Conservation (phyloP, 2,888 invertebrate species). For the Ectropis crepuscularia region DNA sequence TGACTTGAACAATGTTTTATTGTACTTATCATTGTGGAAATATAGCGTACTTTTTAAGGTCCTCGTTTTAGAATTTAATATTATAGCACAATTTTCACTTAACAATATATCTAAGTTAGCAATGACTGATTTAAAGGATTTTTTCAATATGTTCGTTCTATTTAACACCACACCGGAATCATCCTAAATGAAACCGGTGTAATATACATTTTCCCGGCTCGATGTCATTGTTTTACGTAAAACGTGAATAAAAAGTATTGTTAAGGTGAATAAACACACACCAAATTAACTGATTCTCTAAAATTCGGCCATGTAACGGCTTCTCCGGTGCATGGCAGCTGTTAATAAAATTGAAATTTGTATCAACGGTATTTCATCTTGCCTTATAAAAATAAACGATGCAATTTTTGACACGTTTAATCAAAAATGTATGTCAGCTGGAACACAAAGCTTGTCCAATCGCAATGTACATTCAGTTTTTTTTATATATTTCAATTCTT, state of each 20-base stretch:
- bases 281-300: slow-evolving; percentile 37
- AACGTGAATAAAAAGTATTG: slow-evolving; percentile 29
- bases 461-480: too few relatives aligned
- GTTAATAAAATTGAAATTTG: slow-evolving; percentile 13
- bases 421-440: slow-evolving; percentile 13
- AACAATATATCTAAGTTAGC: too few relatives aligned
- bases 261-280: slow-evolving; percentile 37
- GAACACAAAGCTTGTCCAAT: background rate
- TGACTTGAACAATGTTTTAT: slow-evolving; percentile 15
- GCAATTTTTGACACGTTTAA: slow-evolving; percentile 9
- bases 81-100: too few relatives aligned
- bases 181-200: slow-evolving; percentile 16
- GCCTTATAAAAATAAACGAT: slow-evolving; percentile 19
- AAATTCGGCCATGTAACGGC: slow-evolving; percentile 48
- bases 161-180: too few relatives aligned
- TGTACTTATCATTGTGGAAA: background rate
- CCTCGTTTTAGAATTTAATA: too few relatives aligned
- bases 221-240: slow-evolving; percentile 17
- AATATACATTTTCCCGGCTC: slow-evolving; percentile 5
- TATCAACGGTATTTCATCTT: slow-evolving; percentile 17
- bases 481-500: too few relatives aligned
- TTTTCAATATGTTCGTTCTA: too few relatives aligned
- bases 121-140: too few relatives aligned
- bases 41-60: background rate
- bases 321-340: slow-evolving; percentile 11